Percentiles rank a stretch among this genome's conserved stretches.
Conservation (phyloP, 2,888 invertebrate species). For the Aphidius colemani region DNA sequence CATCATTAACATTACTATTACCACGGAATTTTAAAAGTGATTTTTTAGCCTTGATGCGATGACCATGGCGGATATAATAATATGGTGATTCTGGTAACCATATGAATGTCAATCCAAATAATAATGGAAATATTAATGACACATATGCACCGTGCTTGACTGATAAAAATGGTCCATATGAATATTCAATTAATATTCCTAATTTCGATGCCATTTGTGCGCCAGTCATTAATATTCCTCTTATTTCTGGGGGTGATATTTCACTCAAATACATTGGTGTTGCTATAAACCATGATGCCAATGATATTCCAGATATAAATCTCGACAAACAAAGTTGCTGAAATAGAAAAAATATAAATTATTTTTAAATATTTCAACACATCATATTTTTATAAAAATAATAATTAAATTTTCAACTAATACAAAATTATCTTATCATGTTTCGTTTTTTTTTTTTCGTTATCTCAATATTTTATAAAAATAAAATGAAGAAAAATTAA, state of each 20-base stretch:
- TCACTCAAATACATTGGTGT: conserved; percentile 20
- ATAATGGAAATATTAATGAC: conserved; percentile 22
- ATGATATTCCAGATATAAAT: conserved; percentile 9
- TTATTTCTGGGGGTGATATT: conserved; percentile 30
- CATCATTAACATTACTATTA: conserved; percentile 25
- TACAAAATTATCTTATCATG: no score
- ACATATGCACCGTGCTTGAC: conserved; percentile 28
- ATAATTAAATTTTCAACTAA: no score
- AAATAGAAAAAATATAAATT: background rate
- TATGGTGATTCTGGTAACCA: conserved; percentile 40
- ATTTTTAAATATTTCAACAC: no score
- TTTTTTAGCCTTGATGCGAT: conserved; percentile 20
- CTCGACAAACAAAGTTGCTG: conserved; percentile 9
- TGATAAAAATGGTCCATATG: conserved; percentile 35
- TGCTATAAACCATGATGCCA: background rate
- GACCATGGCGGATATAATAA: conserved; percentile 32
- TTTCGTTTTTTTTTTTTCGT: no score
- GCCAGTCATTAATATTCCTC: conserved; percentile 31
- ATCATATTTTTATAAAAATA: no score
- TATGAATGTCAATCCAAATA: conserved; percentile 20
- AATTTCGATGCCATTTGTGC: conserved; percentile 29
- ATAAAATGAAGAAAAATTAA: no score
- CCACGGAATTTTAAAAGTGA: conserved; percentile 32
- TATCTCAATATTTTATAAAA: no score
- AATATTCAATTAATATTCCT: conserved; percentile 28